Base-by-base conservation (phyloP, 1,140 invertebrate genomes). In the Caerostris darwini region DNA sequence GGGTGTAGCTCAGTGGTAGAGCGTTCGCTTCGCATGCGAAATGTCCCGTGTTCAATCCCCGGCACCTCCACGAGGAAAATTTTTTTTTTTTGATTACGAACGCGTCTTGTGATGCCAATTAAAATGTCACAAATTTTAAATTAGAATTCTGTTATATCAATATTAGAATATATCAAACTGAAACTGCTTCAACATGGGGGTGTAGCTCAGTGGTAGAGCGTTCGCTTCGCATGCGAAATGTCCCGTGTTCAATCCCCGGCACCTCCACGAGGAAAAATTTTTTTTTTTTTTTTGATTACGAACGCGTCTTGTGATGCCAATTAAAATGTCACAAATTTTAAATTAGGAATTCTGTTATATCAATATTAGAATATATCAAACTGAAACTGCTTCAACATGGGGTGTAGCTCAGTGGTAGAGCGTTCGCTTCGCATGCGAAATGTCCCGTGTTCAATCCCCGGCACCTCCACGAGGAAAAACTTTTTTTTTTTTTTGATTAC, bases 221-320 rank as follows among this genome's bases (percentile, higher is more conserved):
- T 98, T 98, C 97, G 98, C 98, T 98, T 98, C 97, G 98, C 98
- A 98, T 98, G 98, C 98, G 97, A 98, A 97, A 98, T 97, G 97
- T 97, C 98, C 97, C 97, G 97, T 97, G 97, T 98, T 98, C 98
- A 97, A 98, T 97, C 97, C 97, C 97, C 97, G 96, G 97, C 97
- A 97, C 96, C 97, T 97, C 97, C 97, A 97, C 6, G 4, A 34
- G 34, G 34, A 34, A 34, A 0, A 34, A 34, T 34, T 34, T 34
- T 34, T 34, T 34, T 34, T 34, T 34, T n/a, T n/a, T n/a, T n/a
- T n/a, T n/a, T n/a, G n/a, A n/a, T n/a, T n/a, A n/a, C n/a, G n/a
- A n/a, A n/a, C n/a, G n/a, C n/a, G n/a, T n/a, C n/a, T n/a, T n/a
- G n/a, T n/a, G n/a, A n/a, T n/a, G n/a, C n/a, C n/a, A n/a, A n/a